Conservation (phyloP, 2,113 vertebrate genomes). For the Ivindomyrus marchei region DNA sequence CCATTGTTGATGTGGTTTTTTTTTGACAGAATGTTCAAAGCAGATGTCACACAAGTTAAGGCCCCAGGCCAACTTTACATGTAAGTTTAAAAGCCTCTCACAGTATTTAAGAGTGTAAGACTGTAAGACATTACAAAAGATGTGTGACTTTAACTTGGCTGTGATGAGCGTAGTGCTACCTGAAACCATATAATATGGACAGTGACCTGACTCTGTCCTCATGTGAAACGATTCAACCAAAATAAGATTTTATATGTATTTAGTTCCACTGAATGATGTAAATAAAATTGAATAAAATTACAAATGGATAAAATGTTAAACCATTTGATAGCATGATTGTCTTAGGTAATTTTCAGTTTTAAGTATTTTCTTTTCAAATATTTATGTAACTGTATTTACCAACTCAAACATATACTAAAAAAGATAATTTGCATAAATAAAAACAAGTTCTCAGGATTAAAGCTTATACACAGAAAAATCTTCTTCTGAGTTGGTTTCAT, state of each 20-base stretch:
- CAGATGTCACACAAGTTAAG: background rate
- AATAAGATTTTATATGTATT: background rate
- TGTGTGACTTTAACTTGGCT: background rate
- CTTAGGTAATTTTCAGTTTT: background rate
- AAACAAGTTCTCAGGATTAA: background rate
- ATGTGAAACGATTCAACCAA: background rate
- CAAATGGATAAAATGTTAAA: background rate
- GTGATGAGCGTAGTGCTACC: background rate
- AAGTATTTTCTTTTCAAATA: background rate
- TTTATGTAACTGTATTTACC: background rate
- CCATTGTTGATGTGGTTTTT: background rate
- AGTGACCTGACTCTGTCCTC: background rate
- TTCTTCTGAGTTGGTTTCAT: background rate
- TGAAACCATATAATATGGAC: background rate
- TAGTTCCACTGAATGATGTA: background rate
- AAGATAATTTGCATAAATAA: background rate
- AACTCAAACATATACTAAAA: background rate
- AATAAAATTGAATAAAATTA: background rate
- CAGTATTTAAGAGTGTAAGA: background rate
- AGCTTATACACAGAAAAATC: background rate
- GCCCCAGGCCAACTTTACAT: background rate
- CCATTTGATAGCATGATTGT: background rate
- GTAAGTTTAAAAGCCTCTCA: background rate
- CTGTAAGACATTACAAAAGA: background rate
- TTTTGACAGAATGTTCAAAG: background rate